These are phyloP conservation scores for Anguilla japonica DNA, from an alignment of 2,113 vertebrate species.

Conservation along the genomic window DNA sequence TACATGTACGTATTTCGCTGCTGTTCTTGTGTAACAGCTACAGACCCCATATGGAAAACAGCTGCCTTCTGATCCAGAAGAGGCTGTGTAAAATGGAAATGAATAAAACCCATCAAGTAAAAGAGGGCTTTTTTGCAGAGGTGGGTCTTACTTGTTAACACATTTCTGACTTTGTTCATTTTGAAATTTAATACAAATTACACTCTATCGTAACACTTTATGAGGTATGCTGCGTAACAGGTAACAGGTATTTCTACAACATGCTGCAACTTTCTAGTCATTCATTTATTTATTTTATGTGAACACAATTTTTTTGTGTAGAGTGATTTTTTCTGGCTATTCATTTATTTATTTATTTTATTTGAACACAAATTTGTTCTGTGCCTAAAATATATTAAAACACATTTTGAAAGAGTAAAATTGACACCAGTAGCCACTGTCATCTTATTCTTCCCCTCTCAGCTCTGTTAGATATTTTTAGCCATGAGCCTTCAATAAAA, in stretches of 20 bases:
- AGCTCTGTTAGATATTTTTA: conserved; percentile 66
- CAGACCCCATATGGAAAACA: conserved; percentile 49
- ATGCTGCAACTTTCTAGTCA: neutral
- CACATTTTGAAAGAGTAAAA: conserved; percentile 44
- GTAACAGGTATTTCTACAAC: neutral
- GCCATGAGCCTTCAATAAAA: conserved; percentile 57
- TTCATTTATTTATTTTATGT: neutral
- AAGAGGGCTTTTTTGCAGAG: neutral
- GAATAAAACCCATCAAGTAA: neutral
- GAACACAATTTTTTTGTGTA: too few species aligned
- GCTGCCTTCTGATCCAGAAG: conserved; percentile 35
- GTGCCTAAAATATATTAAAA: neutral
- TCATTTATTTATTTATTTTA: neutral
- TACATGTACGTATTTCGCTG: conserved; percentile 35
- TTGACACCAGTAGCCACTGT: conserved; percentile 61
- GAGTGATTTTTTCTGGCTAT: too few species aligned
- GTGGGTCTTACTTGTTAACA: conserved; percentile 28
- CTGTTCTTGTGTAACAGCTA: conserved; percentile 30
- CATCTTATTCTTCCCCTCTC: conserved; percentile 52
- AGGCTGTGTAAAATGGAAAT: conserved; percentile 14
- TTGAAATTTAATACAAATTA: conserved; percentile 1
- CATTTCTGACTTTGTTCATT: conserved; percentile 18
- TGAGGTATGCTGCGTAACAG: neutral
- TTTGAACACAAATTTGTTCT: neutral
- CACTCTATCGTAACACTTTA: neutral